A percentile compares a stretch with the other conserved stretches of the same genome.
These are phyloP conservation scores for Leucoraja ocellata DNA, from an alignment of 2,797 vertebrate species.

Conservation along the genomic window DNA sequence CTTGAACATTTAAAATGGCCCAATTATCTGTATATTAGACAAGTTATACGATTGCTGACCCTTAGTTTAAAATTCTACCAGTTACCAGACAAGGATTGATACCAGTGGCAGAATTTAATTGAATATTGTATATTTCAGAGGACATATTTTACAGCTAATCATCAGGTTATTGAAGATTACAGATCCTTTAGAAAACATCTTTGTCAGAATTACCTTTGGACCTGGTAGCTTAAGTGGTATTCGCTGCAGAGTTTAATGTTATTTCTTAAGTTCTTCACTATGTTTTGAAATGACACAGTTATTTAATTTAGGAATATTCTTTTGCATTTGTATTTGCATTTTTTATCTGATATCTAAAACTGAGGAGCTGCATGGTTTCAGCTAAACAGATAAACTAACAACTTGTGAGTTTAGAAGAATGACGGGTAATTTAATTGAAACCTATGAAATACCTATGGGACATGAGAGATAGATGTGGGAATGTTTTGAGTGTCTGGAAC, in stretches of 20 bases:
- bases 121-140: background rate
- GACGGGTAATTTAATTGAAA: no score
- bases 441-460: no score
- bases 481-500: no score
- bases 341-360: background rate
- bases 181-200: background rate
- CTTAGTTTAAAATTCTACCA: background rate
- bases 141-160: background rate
- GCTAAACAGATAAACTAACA: no score
- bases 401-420: no score
- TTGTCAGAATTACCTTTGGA: background rate
- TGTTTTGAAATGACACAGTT: background rate
- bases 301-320: background rate
- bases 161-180: background rate
- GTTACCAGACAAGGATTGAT: background rate
- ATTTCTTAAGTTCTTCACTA: background rate
- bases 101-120: background rate
- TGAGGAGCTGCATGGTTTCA: background rate
- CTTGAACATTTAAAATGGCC: no score
- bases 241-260: background rate
- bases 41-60: background rate
- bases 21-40: background rate
- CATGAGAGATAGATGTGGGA: no score
- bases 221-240: background rate
- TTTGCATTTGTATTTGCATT: background rate